Conservation (phyloP, 2,797 vertebrate genomes). For the Paguma larvata region DNA sequence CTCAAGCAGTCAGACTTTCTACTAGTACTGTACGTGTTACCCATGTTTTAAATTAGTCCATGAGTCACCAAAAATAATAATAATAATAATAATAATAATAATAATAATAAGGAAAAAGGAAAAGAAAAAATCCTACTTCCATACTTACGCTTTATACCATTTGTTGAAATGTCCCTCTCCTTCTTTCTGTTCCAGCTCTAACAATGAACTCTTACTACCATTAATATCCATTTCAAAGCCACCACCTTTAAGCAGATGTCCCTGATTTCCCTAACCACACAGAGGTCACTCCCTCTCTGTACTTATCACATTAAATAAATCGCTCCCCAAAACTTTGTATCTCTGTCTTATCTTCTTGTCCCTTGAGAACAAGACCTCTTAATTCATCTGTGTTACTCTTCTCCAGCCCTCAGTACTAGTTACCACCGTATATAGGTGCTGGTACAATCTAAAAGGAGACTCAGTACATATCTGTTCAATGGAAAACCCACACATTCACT, state of each 20-base stretch:
- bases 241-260: background rate
- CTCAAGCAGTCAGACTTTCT: background rate
- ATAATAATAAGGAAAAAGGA: too few relatives aligned
- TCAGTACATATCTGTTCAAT: background rate
- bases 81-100: too few relatives aligned
- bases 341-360: background rate
- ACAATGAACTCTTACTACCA: background rate
- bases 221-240: background rate
- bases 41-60: background rate
- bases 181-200: background rate
- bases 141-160: background rate
- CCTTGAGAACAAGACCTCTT: background rate
- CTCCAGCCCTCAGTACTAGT: background rate
- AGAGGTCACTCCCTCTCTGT: background rate
- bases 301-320: constrained; percentile 1
- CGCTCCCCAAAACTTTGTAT: background rate
- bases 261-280: background rate
- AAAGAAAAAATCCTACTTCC: background rate
- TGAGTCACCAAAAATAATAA: background rate
- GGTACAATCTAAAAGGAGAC: background rate
- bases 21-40: background rate
- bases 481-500: background rate
- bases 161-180: background rate
- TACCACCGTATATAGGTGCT: background rate
- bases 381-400: background rate